Conservation (phyloP, 2,888 invertebrate species). For the Spatulosminthurus flaviceps region DNA sequence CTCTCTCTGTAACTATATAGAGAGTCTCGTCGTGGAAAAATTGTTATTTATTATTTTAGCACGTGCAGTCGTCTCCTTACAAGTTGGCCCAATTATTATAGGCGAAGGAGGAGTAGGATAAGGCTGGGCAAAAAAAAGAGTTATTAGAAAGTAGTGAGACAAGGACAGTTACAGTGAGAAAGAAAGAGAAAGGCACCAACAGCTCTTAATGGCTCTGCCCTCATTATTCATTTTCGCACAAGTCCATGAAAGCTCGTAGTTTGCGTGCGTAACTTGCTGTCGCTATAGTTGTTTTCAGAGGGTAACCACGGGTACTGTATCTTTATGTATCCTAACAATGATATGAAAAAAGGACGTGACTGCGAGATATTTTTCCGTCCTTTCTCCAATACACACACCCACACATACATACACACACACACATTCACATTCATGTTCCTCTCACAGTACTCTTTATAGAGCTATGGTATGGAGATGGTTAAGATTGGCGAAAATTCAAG, state of each 20-base stretch:
- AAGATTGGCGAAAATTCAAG: too few relatives aligned
- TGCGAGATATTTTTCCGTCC: not conserved
- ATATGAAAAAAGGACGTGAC: conserved; percentile 19
- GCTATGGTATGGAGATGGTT: too few relatives aligned
- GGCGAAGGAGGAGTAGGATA: not conserved
- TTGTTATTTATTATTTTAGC: not conserved
- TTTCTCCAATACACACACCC: not conserved
- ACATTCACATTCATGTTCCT: too few relatives aligned
- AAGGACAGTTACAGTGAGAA: not conserved
- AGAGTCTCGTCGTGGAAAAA: not conserved
- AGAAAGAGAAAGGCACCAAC: not conserved
- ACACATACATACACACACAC: too few relatives aligned
- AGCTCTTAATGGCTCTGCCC: not conserved
- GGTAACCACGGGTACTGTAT: not conserved
- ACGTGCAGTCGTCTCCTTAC: not conserved
- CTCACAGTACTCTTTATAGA: too few relatives aligned
- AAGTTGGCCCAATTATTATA: conserved; percentile 7
- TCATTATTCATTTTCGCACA: conserved; percentile 26
- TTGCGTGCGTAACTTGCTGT: not conserved
- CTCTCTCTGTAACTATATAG: too few relatives aligned
- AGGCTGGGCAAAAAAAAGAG: not conserved
- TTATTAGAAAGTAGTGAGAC: not conserved
- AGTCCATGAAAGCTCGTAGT: not conserved
- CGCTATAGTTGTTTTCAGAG: not conserved
- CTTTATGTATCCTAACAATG: not conserved